Percentiles rank a stretch among this genome's conserved stretches.
phyloP scores from a whole-genome alignment of 2,888 invertebrate genomes.

The Ctenicera cuprea region DNA sequence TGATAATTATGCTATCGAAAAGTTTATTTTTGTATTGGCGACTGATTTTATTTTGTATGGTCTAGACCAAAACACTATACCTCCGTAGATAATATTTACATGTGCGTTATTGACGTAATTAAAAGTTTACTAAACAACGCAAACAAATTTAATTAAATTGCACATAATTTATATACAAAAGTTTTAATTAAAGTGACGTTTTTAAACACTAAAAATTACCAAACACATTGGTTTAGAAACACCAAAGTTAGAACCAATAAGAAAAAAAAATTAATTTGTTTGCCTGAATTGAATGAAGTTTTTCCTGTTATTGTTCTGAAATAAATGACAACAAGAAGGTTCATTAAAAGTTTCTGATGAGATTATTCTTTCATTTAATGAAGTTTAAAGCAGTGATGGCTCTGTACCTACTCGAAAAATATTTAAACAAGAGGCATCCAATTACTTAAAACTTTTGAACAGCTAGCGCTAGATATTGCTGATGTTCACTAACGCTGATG shows the following conservation, averaged over 20 bases:
- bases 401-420: neutral
- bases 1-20: neutral
- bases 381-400: neutral
- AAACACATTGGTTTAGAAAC: no score
- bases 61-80: no score
- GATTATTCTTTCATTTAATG: conserved; percentile 23
- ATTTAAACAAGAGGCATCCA: neutral
- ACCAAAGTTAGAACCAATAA: neutral
- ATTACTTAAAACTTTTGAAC: neutral
- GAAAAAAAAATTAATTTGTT: conserved; percentile 8
- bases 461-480: no score
- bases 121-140: no score
- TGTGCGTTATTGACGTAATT: no score
- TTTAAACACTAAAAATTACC: no score
- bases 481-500: no score
- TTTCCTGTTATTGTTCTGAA: neutral
- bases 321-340: conserved; percentile 3
- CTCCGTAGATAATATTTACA: no score
- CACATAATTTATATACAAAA: neutral
- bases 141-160: no score
- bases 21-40: conserved; percentile 6
- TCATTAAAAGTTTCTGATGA: conserved; percentile 29
- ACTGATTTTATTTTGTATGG: conserved; percentile 2
- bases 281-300: neutral
- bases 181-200: no score